Base-by-base conservation (phyloP, 2,888 invertebrate genomes). In the Noctua janthe region DNA sequence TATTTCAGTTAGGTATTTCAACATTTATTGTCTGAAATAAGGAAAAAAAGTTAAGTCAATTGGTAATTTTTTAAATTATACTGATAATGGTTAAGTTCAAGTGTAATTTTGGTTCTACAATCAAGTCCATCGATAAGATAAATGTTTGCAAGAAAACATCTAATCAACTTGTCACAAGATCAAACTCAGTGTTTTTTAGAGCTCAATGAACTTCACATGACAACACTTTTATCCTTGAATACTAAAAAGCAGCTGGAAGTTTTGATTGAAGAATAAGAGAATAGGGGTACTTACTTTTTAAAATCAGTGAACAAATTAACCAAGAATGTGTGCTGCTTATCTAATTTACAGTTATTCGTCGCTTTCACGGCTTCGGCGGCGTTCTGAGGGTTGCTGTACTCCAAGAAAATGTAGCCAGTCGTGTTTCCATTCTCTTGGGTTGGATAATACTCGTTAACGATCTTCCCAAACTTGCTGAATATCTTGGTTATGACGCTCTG, bases 281-380 rank as follows among this genome's bases (percentile, higher is more conserved):
- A 13, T 13, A 66, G 13, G 29, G 17, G n/a, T 91, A 97, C 98
- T 97, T 94, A 98, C 98, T 99, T 99, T 91, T 98, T 98, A 94
- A 99, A 99, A 94, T 99, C 99, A 1, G 99, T 99, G 95, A 99
- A 99, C 76, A 99, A 97, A 95, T 99, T 99, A 71, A 99, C 99
- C 93, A 98, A 97, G 95, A 99, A 99, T 10, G 99, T 99, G 92
- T 99, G 99, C 90, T 98, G 98, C 95, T 99, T 99, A 97, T 99
- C 99, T 92, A 99, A 97, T 95, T 99, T 99, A 97, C 99, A 98
- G 92, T 99, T 99, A 96, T 99, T 99, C 73, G 98, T 98, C 66
- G 98, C 97, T 92, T 98, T 98, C 0, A 99, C 98, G 15, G 99
- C 99, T 93, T 99, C 99, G 76, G 98, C 97, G 39, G 99, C 99